Evolutionary conservation across 1,140 invertebrate genomes (phyloP).

Genomic region (Proctacanthus coquilletti): DNA sequence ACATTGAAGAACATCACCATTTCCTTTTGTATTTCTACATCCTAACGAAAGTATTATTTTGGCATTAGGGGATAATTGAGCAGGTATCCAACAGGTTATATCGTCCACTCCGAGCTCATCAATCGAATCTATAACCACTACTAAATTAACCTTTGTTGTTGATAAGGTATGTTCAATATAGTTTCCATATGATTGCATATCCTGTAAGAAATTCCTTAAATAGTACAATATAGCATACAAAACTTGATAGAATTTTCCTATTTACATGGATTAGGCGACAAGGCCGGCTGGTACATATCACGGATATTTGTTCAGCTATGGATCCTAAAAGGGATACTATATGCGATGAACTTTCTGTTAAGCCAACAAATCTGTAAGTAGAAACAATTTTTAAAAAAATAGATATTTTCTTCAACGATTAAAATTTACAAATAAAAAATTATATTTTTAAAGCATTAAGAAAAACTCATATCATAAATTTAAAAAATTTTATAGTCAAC

Average conservation of each 20-base stretch:
- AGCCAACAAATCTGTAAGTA: constrained; percentile 19
- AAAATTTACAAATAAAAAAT: too few relatives aligned
- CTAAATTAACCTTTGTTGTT: constrained; percentile 27
- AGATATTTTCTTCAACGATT: too few relatives aligned
- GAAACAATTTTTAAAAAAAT: too few relatives aligned
- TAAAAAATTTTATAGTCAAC: too few relatives aligned
- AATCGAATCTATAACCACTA: constrained; percentile 56
- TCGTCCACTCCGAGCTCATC: constrained; percentile 41
- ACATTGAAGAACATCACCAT: too few relatives aligned
- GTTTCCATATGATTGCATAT: constrained; percentile 12
- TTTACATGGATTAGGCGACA: constrained; percentile 23
- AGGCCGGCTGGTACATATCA: constrained; percentile 18
- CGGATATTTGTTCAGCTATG: constrained; percentile 27
- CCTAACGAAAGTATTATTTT: constrained; percentile 38
- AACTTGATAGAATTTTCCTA: not conserved
- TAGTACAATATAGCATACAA: too few relatives aligned
- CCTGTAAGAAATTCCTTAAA: constrained; percentile 9
- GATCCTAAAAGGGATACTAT: constrained; percentile 23
- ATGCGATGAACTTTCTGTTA: constrained; percentile 24
- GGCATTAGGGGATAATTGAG: constrained; percentile 46
- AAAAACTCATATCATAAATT: too few relatives aligned
- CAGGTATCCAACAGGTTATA: constrained; percentile 50
- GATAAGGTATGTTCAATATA: constrained; percentile 15
- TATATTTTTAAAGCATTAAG: too few relatives aligned
- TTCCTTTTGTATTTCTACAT: too few relatives aligned